Evolutionary conservation across 2,797 vertebrate species (phyloP), one percentile per base, ranked within the genome.

Genomic region (Manis pentadactyla): DNA sequence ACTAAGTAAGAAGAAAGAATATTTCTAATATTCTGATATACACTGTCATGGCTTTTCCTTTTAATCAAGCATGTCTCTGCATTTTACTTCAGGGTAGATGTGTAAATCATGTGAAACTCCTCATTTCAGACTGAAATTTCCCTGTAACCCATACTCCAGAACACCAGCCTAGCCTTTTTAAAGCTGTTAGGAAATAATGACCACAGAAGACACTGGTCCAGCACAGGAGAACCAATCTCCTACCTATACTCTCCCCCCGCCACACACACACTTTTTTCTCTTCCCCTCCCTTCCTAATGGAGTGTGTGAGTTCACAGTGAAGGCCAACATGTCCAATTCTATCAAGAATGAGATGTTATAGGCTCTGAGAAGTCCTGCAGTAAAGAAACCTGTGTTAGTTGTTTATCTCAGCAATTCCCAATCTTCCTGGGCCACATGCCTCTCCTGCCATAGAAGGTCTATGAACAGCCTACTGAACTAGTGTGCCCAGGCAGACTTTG

Each of bases 11-110:
- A 17, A 87, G 31, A 75, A 66, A 42, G n/a, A 85, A 61, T 34
- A 87, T 75, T 96, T 97, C 74, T 75, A 87, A 42, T 13, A 53
- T 57, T 97, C 74, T 75, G 87, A 42, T 13, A 51, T 57, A 87
- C 37, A 68, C 2, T 71, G 37, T 57, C n/a, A n/a, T 1, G 31
- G 59, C 0, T 78, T 83, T 81, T 63, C 87, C 63, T 82, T 73
- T 57, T 29, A 87, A 78, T 49, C 27, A 66, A 78, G 63, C 31
- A 29, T 39, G 61, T 21, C 17, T 86, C 74, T 82, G 53, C 59
- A 59, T 51, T 79, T 64, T 55, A 37, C 51, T 42, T 78, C 39
- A 66, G 0, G 14, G 14, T 1, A 31, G 87, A 25, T 14, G 5
- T 34, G 55, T 39, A 12, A 82, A 11, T 71, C 34, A 64, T 0